Evolutionary conservation across 2,888 invertebrate species (phyloP).

Genomic region (Drosophila robusta): DNA sequence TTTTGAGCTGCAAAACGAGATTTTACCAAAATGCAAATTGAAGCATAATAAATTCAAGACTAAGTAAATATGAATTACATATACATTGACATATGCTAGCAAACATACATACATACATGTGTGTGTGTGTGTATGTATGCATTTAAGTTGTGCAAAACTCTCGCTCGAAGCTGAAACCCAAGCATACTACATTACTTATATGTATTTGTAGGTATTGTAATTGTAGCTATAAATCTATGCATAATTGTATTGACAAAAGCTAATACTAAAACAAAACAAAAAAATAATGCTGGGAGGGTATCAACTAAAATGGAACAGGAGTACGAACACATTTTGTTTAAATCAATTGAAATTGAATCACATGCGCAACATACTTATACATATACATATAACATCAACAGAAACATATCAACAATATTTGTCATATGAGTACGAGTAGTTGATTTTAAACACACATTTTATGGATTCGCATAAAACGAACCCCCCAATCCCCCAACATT

Average conservation of each 20-base stretch:
- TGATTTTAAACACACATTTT: conserved; percentile 31
- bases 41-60: conserved; percentile 69
- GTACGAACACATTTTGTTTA: conserved; percentile 37
- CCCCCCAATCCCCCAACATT: conserved; percentile 7
- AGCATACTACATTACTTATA: conserved; percentile 29
- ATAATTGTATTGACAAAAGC: conserved; percentile 38
- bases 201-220: conserved; percentile 52
- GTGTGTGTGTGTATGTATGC: conserved; percentile 17
- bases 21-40: conserved; percentile 66
- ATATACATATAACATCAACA: conserved; percentile 60
- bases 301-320: conserved; percentile 14
- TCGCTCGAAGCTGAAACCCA: conserved; percentile 27
- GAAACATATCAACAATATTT: conserved; percentile 74
- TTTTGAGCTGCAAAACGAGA: conserved; percentile 59
- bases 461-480: conserved; percentile 6
- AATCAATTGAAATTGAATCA: conserved; percentile 21
- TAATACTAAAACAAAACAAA: conserved; percentile 20
- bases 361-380: conserved; percentile 45
- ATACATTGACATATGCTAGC: conserved; percentile 18
- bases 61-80: conserved; percentile 65
- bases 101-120: conserved; percentile 7
- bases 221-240: conserved; percentile 61
- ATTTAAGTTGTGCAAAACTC: conserved; percentile 29
- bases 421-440: conserved; percentile 53
- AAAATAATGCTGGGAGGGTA: conserved; percentile 13